Evolutionary conservation across 1,140 invertebrate genomes (phyloP).

Genomic region (Hyphantria cunea): DNA sequence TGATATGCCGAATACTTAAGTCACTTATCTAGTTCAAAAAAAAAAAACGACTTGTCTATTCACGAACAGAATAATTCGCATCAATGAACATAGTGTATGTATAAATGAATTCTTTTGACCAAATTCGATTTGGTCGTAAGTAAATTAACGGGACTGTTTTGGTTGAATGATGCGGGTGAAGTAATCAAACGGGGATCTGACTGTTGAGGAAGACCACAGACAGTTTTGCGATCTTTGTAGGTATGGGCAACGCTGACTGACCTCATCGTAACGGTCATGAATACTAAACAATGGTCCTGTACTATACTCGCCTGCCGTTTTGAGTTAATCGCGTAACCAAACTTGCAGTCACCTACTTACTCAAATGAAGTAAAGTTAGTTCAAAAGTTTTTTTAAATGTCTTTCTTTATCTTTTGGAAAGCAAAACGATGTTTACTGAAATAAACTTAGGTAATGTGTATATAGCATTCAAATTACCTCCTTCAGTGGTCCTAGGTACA

Average conservation of each 20-base stretch:
- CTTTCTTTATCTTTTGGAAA: too few relatives aligned
- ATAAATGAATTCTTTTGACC: slow-evolving; percentile 26
- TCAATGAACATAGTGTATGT: slow-evolving; percentile 49
- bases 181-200: slow-evolving; percentile 34
- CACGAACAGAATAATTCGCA: slow-evolving; percentile 30
- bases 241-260: slow-evolving; percentile 59
- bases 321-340: too few relatives aligned
- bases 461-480: too few relatives aligned
- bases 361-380: too few relatives aligned
- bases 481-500: too few relatives aligned
- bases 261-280: slow-evolving; percentile 55
- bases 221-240: slow-evolving; percentile 47
- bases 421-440: too few relatives aligned
- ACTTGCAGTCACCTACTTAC: too few relatives aligned
- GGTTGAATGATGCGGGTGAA: slow-evolving; percentile 41
- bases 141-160: slow-evolving; percentile 14
- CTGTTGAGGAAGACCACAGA: slow-evolving; percentile 67
- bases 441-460: too few relatives aligned
- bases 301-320: too few relatives aligned
- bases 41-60: slow-evolving; percentile 23
- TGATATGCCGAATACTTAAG: not conserved
- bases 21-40: slow-evolving; percentile 8
- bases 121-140: slow-evolving; percentile 37
- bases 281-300: slow-evolving; percentile 43
- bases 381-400: too few relatives aligned